Base-by-base conservation (phyloP, 2,888 invertebrate species). In the Scaeva pyrastri region DNA sequence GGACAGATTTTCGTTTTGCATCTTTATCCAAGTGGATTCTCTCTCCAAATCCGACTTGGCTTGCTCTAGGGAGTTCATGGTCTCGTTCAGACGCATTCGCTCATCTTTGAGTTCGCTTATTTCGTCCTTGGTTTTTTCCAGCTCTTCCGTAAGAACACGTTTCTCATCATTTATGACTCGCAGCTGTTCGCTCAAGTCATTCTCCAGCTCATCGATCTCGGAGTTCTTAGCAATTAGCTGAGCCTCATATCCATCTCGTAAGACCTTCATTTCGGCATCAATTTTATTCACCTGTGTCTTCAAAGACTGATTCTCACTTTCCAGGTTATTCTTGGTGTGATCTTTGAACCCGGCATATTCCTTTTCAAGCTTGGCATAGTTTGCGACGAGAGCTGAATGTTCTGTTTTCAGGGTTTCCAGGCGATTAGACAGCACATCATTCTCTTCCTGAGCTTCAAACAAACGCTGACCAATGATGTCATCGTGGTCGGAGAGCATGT, bases 401-500 rank as follows among this genome's bases (percentile, higher is more conserved):
- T 94, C 92, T 16, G 90, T 89, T 89, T 94, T 94, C 11, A 95
- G 90, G 23, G 93, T 91, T 48, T 90, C 90, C 14, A 94, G 66
- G 84, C 93, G 93, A 19, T 92, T 91, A 76, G 93, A 91, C 10
- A 94, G 88, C 58, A 92, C 93, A 79, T 94, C 93, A 80, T 94
- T 93, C 84, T 94, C 94, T 84, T 93, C 94, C 62, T 91, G 92
- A 1, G 94, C 88, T 88, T 93, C 93, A n/a, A 96, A 90, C 79
- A 96, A 92, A 88, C 95, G 94, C 11, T 91, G 91, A 72, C 94
- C 94, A 26, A 95, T 93, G 12, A 94, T 93, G 89, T 95, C 94
- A 88, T 96, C 95, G 74, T 94, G 94, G 31, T 94, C 94, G 74
- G 94, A 94, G 2, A 96, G 92, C 88, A 94, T 93, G 7, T 94